These are phyloP conservation scores for Hemithea aestivaria DNA, from an alignment of 2,888 invertebrate genomes.

Conservation along the genomic window DNA sequence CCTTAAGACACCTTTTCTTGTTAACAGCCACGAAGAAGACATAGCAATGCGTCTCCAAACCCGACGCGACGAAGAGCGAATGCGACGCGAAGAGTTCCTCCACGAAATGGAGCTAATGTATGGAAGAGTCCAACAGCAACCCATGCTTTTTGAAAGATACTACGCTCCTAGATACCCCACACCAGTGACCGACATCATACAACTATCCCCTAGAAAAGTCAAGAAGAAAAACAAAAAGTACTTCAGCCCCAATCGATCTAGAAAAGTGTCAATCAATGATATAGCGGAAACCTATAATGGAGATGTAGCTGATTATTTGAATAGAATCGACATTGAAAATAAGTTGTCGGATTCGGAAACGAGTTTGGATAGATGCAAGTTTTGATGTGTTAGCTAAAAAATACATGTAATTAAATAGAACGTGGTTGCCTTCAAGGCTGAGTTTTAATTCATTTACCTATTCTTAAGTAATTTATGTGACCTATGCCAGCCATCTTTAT, in stretches of 20 bases:
- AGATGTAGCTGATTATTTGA: slow-evolving; percentile 56
- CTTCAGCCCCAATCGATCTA: slow-evolving; percentile 52
- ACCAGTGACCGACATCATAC: slow-evolving; percentile 45
- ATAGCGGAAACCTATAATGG: slow-evolving; percentile 53
- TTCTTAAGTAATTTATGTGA: too few relatives aligned
- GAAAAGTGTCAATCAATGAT: slow-evolving; percentile 62
- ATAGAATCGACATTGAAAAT: slow-evolving; percentile 56
- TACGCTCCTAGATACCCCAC: slow-evolving; percentile 77
- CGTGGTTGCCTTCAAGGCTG: too few relatives aligned
- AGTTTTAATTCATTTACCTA: too few relatives aligned
- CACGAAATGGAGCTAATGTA: slow-evolving; percentile 86
- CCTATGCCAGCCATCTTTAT: too few relatives aligned
- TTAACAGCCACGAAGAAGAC: slow-evolving; percentile 80
- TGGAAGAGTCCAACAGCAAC: slow-evolving; percentile 83
- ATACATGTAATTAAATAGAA: too few relatives aligned
- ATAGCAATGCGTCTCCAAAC: slow-evolving; percentile 83
- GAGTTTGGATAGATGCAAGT: slow-evolving; percentile 43
- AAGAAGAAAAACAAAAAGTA: slow-evolving; percentile 50
- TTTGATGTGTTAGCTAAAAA: slow-evolving; percentile 15
- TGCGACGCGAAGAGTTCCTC: slow-evolving; percentile 82
- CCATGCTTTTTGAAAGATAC: slow-evolving; percentile 84
- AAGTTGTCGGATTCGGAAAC: slow-evolving; percentile 57
- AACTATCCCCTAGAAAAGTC: slow-evolving; percentile 59
- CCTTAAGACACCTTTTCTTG: background rate
- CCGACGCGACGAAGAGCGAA: slow-evolving; percentile 83